Base-by-base conservation (phyloP, 2,888 invertebrate genomes). In the Junonia oenone region DNA sequence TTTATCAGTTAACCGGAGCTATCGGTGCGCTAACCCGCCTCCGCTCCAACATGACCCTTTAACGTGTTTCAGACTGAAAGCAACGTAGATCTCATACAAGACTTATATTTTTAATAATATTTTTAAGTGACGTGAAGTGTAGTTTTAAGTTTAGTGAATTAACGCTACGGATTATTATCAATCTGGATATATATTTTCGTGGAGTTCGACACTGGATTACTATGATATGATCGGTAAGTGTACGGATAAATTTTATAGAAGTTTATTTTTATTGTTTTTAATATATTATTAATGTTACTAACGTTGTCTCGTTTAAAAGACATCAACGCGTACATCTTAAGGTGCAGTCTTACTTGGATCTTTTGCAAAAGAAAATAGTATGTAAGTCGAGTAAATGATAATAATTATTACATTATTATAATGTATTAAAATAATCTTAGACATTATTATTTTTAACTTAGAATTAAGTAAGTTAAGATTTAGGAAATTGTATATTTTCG, bases 1-100 rank as follows among this genome's bases (percentile, higher is more conserved):
- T 83, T 83, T 89, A 89, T 89, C 89, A 90, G 88, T 89, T 84
- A 85, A 77, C 82, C 81, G 81, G 81, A 81, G 84, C 78, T 79
- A 78, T 79, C 81, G 84, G 81, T 76, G 75, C 82, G 82, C 78
- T 77, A 77, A 78, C 79, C 81, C 78, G 81, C 73, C 78, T 79
- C 77, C 77, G 76, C 79, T 75, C 76, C 75, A 77, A 65, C 67
- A 81, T 83, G 83, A 75, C 75, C 74, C 78, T 78, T 68, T 83
- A 79, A 73, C 75, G 77, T 74, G 77, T 72, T 79, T 78, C 81
- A 83, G 89, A 90, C 89, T 90, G 90, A 88, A 82, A 76, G 88
- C 75, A 89, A 89, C 89, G 67, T 79, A 84, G 90, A 90, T 90
- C 90, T 90, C 89, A 90, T 69, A 80, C 75, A 89, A 90, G 90